A percentile compares a stretch with the other conserved stretches of the same genome.
Evolutionary conservation across 2,113 vertebrate genomes (phyloP).

Genomic region (Isichthys henryi): DNA sequence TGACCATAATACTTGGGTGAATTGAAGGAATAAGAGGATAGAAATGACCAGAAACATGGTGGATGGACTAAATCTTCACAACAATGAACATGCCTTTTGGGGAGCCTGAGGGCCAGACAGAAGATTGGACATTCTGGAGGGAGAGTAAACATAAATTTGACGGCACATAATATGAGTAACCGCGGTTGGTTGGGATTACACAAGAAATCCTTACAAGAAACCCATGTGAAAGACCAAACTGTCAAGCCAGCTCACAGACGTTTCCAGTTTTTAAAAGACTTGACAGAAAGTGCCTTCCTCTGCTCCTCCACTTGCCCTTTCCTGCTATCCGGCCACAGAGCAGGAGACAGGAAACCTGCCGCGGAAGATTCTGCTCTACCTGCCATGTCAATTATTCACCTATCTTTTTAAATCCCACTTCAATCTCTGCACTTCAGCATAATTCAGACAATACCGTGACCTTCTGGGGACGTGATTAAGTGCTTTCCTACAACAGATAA

Average conservation of each 20-base stretch:
- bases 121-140: background rate
- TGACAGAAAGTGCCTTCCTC: background rate
- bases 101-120: background rate
- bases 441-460: background rate
- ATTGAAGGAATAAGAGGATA: background rate
- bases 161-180: background rate
- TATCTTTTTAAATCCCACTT: background rate
- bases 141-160: background rate
- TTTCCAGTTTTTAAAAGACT: background rate
- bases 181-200: background rate
- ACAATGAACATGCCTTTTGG: background rate
- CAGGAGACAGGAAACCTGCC: background rate
- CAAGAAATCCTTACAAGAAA: background rate
- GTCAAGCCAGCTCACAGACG: background rate
- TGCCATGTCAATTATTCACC: background rate
- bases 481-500: background rate
- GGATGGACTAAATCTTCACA: background rate
- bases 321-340: background rate
- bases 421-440: background rate
- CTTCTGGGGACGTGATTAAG: background rate
- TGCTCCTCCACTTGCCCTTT: background rate
- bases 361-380: background rate
- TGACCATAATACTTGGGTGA: background rate
- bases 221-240: background rate
- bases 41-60: background rate